Conservation (phyloP, 2,888 invertebrate genomes). For the Trichopria drosophilae region DNA sequence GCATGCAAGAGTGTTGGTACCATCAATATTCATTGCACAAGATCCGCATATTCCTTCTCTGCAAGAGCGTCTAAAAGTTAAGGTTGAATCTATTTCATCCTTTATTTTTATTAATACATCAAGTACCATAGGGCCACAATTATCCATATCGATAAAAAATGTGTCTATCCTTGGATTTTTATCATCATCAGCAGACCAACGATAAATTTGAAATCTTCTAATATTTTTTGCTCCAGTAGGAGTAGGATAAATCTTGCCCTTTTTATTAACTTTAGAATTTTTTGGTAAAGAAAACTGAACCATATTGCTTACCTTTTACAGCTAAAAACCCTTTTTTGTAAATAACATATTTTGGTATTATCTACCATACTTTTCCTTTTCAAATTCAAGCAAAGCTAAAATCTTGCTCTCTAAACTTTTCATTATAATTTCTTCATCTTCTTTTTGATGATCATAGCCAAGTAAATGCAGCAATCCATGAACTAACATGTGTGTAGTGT, state of each 20-base stretch:
- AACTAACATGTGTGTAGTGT: slow-evolving; percentile 19
- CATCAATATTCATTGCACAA: slow-evolving; percentile 95
- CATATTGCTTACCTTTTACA: slow-evolving; percentile 23
- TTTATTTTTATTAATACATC: slow-evolving; percentile 94
- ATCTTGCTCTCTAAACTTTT: slow-evolving; percentile 20
- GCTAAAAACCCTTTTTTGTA: slow-evolving; percentile 21
- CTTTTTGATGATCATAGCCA: slow-evolving; percentile 21
- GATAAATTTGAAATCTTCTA: slow-evolving; percentile 24
- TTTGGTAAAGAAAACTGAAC: slow-evolving; percentile 22
- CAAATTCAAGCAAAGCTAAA: slow-evolving; percentile 20
- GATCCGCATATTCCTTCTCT: slow-evolving; percentile 96
- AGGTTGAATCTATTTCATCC: slow-evolving; percentile 87
- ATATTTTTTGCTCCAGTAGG: slow-evolving; percentile 16
- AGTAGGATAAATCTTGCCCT: slow-evolving; percentile 16
- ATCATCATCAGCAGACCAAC: slow-evolving; percentile 22
- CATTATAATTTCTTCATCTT: slow-evolving; percentile 22
- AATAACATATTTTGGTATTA: slow-evolving; percentile 21
- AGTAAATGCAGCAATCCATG: slow-evolving; percentile 22
- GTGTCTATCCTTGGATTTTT: slow-evolving; percentile 22
- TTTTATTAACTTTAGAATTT: slow-evolving; percentile 22
- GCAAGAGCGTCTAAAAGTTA: slow-evolving; percentile 91
- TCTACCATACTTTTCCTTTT: slow-evolving; percentile 22
- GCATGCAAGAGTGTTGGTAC: slow-evolving; percentile 89
- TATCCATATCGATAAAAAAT: slow-evolving; percentile 40
- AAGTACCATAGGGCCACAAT: slow-evolving; percentile 93